Base-by-base conservation (phyloP, 1,140 invertebrate species). In the Drosophila sulfurigaster region DNA sequence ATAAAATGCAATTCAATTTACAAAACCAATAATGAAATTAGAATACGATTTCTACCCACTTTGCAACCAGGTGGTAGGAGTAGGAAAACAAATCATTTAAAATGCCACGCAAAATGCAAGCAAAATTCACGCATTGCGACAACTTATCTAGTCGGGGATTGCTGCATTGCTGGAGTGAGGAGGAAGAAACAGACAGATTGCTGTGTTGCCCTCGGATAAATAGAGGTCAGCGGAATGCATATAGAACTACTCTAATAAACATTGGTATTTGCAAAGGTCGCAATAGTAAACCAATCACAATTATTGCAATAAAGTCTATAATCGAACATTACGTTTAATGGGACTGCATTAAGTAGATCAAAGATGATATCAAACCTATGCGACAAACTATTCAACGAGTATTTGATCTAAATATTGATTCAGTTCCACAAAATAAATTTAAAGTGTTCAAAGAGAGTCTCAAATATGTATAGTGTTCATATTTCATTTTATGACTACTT, bases 81-180 rank as follows among this genome's bases (percentile, higher is more conserved):
- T 45, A 74, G 51, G 69, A 60, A 81, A 83, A 87, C 80, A 89
- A 82, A 91, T 86, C 75, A 91, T 88, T 75, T 81, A 76, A 85
- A 78, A 82, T 78, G 65, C 81, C 77, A 83, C 57, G 80, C 74
- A 79, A 82, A 82, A 54, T 81, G 63, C 63, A 72, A 38, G 25
- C 49, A 69, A 64, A 80, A 62, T 73, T 76, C 68, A 73, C 79
- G 73, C 77, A 78, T 66, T 58, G 76, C 51, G 65, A 71, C 72
- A 71, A 71, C 28, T 65, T 57, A 52, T 16, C 52, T 13, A 66
- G 28, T 46, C 11, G 2, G 7, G 35, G 35, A 56, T 4, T 46
- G 28, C 10, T 25, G 20, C 3, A 7, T 32, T 20, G 3, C 7
- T 13, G 46, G 38, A 43, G 41, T 28, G 59, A 32, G 28, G 48